Evolutionary conservation across 2,888 invertebrate species (phyloP), one percentile per base, ranked within the genome.

Genomic region (Chloroclysta siterata): DNA sequence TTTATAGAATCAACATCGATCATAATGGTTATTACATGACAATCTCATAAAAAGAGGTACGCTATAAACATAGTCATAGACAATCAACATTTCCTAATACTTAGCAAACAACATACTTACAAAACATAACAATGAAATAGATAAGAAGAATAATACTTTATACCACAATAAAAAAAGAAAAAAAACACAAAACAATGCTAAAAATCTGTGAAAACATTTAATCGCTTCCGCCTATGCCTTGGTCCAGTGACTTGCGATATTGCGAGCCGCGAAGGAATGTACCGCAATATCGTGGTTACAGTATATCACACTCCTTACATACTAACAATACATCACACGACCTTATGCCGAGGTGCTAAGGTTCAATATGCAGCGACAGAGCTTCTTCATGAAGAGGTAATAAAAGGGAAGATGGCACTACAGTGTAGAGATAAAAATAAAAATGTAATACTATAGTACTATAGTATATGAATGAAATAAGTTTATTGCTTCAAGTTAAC

Each of bases 251-350:
- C 58, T 29, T 33, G 64, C 63, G 69, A 69, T 69, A 72, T 71
- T 70, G 70, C 70, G 66, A 51, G 17, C 55, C 73, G 71, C 65
- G 61, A 39, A 56, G 73, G 74, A 61, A 74, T 72, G 68, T 63
- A 46, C 60, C 62, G 65, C 60, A 66, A 72, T 75, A 71, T 71
- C 63, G 72, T 68, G 68, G 73, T 64, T 68, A 73, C 71, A 64
- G 67, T 73, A 68, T 72, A 68, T 69, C 68, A 65, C 70, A 36
- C 63, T 51, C 44, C 58, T 59, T 58, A 60, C 60, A 54, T 53
- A 60, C 53, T 33, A 54, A 54, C 48, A 11, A 33, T 13, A 1
- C 11, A 10, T 39, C 8, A 3, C 29, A 36, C 44, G 14, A 17
- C 44, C 51, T 41, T 61, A 44, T 39, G 11, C 5, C 55, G 5